Conservation (phyloP, 2,113 vertebrate species). For the Polyodon spathula region DNA sequence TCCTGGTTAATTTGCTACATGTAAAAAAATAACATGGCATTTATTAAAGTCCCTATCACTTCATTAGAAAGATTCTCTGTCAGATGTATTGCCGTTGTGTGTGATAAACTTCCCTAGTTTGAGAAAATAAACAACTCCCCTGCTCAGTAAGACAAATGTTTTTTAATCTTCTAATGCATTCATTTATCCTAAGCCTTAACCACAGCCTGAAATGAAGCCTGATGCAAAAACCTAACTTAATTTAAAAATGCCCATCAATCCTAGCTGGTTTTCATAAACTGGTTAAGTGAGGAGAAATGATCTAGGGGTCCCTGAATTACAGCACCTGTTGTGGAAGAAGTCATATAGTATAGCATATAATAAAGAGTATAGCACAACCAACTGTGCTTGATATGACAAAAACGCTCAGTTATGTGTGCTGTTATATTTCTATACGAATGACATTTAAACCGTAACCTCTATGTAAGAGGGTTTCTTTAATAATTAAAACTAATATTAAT, state of each 20-base stretch:
- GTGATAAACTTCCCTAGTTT: conserved; percentile 28
- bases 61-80: conserved; percentile 27
- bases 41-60: conserved; percentile 38
- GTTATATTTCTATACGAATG: too few species aligned
- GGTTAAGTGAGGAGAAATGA: conserved; percentile 12
- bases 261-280: conserved; percentile 57
- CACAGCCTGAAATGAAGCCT: conserved; percentile 77
- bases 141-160: conserved; percentile 75
- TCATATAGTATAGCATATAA: too few species aligned
- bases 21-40: conserved; percentile 28
- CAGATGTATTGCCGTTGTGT: conserved; percentile 20
- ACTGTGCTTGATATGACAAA: too few species aligned
- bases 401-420: too few species aligned
- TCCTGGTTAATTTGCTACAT: conserved; percentile 24
- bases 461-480: too few species aligned
- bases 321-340: conserved; percentile 27
- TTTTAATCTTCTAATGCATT: conserved; percentile 86
- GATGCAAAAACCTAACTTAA: conserved; percentile 67
- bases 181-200: conserved; percentile 74
- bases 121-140: conserved; percentile 64
- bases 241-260: conserved; percentile 73
- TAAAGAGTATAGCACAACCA: too few species aligned
- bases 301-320: not conserved
- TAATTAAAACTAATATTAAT: too few species aligned
- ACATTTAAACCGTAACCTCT: too few species aligned